phyloP scores from a whole-genome alignment of 2,797 vertebrate species.

The Megalops cyprinoides region DNA sequence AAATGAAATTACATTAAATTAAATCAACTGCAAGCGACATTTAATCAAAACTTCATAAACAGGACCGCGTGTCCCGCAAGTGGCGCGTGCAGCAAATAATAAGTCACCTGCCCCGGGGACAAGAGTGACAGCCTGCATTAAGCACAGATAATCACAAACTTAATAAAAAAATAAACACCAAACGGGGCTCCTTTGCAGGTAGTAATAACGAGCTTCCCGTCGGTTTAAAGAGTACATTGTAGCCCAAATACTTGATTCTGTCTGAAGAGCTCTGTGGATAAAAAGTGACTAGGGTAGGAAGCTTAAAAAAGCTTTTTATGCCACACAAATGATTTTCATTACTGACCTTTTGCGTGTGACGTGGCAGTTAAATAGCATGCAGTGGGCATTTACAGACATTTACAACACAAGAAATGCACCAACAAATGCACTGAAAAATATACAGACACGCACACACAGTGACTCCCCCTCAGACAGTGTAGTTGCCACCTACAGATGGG shows the following conservation, averaged over 20 bases:
- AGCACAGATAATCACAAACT: neutral
- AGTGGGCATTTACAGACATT: no score
- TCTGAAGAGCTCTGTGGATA: neutral
- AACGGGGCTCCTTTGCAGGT: neutral
- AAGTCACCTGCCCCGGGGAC: neutral
- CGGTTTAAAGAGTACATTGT: neutral
- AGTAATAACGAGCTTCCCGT: neutral
- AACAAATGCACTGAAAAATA: neutral
- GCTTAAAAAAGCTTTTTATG: neutral
- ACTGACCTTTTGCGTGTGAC: neutral
- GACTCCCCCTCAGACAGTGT: neutral
- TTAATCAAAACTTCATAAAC: constrained; percentile 26
- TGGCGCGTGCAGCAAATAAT: neutral
- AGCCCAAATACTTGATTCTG: no score
- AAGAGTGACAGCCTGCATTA: constrained; percentile 17
- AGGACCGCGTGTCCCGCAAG: neutral
- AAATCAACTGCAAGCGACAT: constrained; percentile 20
- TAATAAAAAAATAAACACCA: neutral
- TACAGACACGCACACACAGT: neutral
- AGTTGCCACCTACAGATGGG: neutral
- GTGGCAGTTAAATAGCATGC: neutral
- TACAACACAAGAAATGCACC: neutral
- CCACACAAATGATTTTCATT: neutral
- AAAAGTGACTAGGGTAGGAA: no score
- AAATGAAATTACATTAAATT: constrained; percentile 22